Evolutionary conservation across 2,797 vertebrate species (phyloP), one percentile per base, ranked within the genome.

Genomic region (Esox masquinongy): DNA sequence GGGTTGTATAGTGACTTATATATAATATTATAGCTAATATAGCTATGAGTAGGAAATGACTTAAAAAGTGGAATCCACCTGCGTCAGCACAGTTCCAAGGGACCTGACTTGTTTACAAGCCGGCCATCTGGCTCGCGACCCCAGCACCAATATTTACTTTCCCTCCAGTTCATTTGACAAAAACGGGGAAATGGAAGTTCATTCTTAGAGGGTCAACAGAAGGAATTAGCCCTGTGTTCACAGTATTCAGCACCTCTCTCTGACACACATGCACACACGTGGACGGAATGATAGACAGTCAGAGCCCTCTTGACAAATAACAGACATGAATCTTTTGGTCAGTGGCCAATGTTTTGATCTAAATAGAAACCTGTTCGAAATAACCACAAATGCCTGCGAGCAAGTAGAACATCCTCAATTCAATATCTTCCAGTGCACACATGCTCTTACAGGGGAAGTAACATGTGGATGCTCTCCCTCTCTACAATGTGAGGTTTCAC

Each of bases 401-500:
- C n/a, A 6, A 12, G 56, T 24, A 22, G 56, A 59, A 79, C 77
- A 66, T 75, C 79, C 84, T 75, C 83, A 81, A 90, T 90, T 86
- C 88, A 91, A 86, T 80, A 79, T 72, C 77, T 70, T 61, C 77
- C 83, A 87, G 74, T 43, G 56, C 78, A 84, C 72, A 63, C 63
- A 74, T 49, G 73, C 26, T 50, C 63, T 81, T 50, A 80, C 11
- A 73, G 63, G 70, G 6, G 82, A 73, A 83, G 71, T 82, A 86
- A 70, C 75, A 73, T 78, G 81, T 83, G 68, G 43, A 56, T 74
- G 75, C 79, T 79, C 73, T 47, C 50, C 72, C 72, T 51, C 63
- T 50, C 68, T 43, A 59, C 76, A 83, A 83, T 78, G 79, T 75
- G 36, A 86, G 88, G 81, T 87, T 72, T 87, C 88, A 83, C 79